A percentile compares a stretch with the other conserved stretches of the same genome.
Evolutionary conservation across 2,797 vertebrate species (phyloP).

Genomic region (Tokudaia muenninki): DNA sequence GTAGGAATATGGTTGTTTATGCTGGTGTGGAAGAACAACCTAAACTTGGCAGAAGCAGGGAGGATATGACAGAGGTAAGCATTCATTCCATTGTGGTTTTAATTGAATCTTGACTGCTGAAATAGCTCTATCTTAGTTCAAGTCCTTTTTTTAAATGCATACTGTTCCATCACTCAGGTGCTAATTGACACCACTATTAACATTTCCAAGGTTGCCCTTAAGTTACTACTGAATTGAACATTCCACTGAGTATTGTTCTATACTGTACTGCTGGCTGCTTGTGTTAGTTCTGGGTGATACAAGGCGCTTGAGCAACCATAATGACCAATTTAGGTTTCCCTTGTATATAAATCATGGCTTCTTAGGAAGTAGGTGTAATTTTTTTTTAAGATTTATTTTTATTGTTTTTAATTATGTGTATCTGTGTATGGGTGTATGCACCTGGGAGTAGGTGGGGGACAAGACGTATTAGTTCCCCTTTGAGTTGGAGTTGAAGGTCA

Average conservation of each 20-base stretch:
- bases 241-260: not conserved
- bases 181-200: not conserved
- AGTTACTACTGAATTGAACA: not conserved
- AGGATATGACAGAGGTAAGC: conserved; percentile 95
- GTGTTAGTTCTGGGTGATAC: not conserved
- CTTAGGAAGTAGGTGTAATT: not conserved
- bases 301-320: conserved; percentile 27
- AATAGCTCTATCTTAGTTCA: conserved; percentile 31
- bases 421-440: not conserved
- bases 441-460: not conserved
- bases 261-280: not conserved
- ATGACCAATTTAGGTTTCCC: conserved; percentile 2
- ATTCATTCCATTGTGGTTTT: not conserved
- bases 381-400: not conserved
- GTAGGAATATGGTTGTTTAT: conserved; percentile 95
- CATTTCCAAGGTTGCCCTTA: not conserved
- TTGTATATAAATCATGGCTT: conserved; percentile 18
- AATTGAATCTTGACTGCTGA: not conserved
- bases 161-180: not conserved
- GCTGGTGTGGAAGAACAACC: conserved; percentile 94
- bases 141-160: not conserved
- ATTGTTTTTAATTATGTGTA: not conserved
- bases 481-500: not conserved
- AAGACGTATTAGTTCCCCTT: no score
- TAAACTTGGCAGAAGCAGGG: conserved; percentile 92